Conservation (phyloP, 2,113 vertebrate species). For the Hepsetus odoe region DNA sequence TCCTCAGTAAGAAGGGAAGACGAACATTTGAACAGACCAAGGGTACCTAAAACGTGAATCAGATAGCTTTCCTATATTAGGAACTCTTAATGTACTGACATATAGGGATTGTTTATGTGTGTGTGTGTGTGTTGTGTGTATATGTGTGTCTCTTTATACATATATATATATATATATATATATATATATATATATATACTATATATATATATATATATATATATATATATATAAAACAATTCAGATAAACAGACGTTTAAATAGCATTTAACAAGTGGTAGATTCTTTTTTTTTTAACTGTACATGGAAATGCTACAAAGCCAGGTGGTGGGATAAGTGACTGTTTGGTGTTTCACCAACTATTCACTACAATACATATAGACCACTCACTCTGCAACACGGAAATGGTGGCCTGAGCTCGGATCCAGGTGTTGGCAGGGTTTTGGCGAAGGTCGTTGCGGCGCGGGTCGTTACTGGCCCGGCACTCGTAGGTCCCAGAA, state of each 20-base stretch:
- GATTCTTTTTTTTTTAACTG: background rate
- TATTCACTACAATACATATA: slow-evolving; percentile 84
- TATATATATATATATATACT: too few relatives aligned
- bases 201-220: too few relatives aligned
- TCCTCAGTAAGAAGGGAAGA: slow-evolving; percentile 27
- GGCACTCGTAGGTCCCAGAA: slow-evolving; percentile 98
- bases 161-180: too few relatives aligned
- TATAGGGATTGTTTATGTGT: background rate
- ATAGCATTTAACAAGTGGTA: too few relatives aligned
- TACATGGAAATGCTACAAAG: slow-evolving; percentile 19
- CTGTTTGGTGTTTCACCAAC: slow-evolving; percentile 74
- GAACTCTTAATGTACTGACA: slow-evolving; percentile 44
- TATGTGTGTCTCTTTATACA: too few relatives aligned
- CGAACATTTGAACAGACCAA: slow-evolving; percentile 37
- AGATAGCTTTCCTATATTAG: slow-evolving; percentile 68
- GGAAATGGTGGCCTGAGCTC: slow-evolving; percentile 98
- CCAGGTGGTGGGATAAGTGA: slow-evolving; percentile 59
- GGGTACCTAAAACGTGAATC: slow-evolving; percentile 42
- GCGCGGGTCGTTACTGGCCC: slow-evolving; percentile 97
- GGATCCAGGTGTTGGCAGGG: slow-evolving; percentile 97
- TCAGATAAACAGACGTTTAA: background rate
- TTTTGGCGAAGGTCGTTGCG: slow-evolving; percentile 98
- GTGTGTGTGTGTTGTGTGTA: too few relatives aligned
- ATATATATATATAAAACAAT: too few relatives aligned
- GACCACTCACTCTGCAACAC: slow-evolving; percentile 99